Base-by-base conservation (phyloP, 1,140 invertebrate species). In the Trachymyrmex cornetzi region DNA sequence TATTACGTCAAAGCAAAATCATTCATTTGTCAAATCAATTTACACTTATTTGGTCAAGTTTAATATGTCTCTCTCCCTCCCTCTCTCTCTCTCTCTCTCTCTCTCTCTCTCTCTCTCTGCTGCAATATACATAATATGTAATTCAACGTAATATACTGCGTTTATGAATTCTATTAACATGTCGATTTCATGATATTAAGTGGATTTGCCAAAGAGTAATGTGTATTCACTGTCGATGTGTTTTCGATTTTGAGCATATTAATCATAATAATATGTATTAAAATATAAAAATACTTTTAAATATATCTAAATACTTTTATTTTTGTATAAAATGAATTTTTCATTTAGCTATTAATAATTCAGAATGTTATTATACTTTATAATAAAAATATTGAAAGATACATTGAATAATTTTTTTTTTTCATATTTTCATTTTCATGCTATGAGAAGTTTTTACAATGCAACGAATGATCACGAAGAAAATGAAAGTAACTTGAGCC, bases 41-140 rank as follows among this genome's bases (percentile, higher is more conserved):
- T 27, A 67, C 3, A 38, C 16, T 3, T 34, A 22, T 67, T 67
- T 53, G 24, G 4, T 50, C 27, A 34, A 38, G 14, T 22, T 80
- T 67, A 77, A 77, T 48, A 50, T 79, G 16, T 9, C 11, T 53
- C 69, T 77, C 30, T 75, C 2, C 34, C 22, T 64, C 24, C 5
- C 11, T 53, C 24, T 77, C n/a, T 59, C 2, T 55, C 22, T 79
- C 24, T 11, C 11, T 53, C 48, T 77, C n/a, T 79, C 24, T 11
- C 11, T 53, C 48, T 77, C n/a, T 59, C 2, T 55, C 0, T 34
- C 3, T 50, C 9, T 38, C 38, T 38, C 16, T 19, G 24, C 3
- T 48, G n/a, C 7, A 64, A n/a, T 79, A 9, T 14, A 34, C 9
- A 16, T 50, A 67, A 34, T 55, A 34, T 34, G 24, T 12, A 67